Evolutionary conservation across 2,113 vertebrate genomes (phyloP), one percentile per base, ranked within the genome.

Genomic region (Cynoglossus semilaevis): DNA sequence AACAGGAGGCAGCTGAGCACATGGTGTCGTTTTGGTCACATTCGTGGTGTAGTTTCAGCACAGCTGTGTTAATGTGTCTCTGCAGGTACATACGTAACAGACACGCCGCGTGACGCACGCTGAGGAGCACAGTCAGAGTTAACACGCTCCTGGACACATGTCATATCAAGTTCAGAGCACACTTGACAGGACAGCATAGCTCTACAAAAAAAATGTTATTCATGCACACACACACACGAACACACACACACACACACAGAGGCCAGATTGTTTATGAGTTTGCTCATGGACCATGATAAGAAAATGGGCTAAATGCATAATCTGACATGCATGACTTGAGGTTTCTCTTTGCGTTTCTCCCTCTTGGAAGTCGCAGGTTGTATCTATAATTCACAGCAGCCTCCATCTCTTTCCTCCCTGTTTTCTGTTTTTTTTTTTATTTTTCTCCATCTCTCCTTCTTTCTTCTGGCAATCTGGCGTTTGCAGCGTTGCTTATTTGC

Each of bases 321-420:
- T 90, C 89, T 89, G 86, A 88, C 89, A 90, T 90, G 88, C 90
- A 90, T 90, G 90, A 89, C 86, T 90, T 88, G 84, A 89, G 77
- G 87, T 87, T 89, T 84, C 88, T 88, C 72, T 78, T 68, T 82
- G 78, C 83, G 2, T 13, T 40, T 40, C 37, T 11, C 37, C 83
- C 85, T 84, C 84, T 85, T 85, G 85, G 83, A 90, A 87, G 89
- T 90, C 84, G 79, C 85, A 89, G 87, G 74, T 89, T 87, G 87
- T 84, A 90, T 89, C 85, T 82, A 89, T 90, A 89, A 90, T 91
- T 89, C 85, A 90, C 85, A 87, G 70, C 79, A 83, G 73, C 81
- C 84, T 85, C 83, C 76, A 77, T 86, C 82, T 85, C 77, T 86
- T 84, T 80, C 81, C 75, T 81, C 77, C 67, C 37, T 55, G 49